A percentile compares a stretch with the other conserved stretches of the same genome.
Evolutionary conservation across 2,113 vertebrate species (phyloP).

Genomic region (Mustelus asterias): DNA sequence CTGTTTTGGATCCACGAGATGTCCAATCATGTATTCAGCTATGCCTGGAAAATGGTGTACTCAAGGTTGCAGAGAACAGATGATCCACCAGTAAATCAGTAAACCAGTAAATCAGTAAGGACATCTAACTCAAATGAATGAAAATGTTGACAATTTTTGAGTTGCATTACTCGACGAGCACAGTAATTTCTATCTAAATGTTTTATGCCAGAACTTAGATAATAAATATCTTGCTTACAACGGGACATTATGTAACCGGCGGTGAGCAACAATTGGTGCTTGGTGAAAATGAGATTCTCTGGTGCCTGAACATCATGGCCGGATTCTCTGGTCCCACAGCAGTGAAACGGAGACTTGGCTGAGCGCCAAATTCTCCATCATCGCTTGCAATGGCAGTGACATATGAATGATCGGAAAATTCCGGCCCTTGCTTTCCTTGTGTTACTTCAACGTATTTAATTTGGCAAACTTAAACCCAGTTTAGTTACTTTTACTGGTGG

Average conservation of each 20-base stretch:
- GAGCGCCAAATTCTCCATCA: too few relatives aligned
- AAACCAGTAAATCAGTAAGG: not conserved
- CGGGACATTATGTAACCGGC: not conserved
- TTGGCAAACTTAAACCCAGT: not conserved
- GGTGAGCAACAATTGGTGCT: not conserved
- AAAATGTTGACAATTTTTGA: conserved; percentile 1
- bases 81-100: not conserved
- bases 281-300: not conserved
- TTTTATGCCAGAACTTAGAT: not conserved
- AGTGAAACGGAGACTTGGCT: too few relatives aligned
- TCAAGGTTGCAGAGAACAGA: not conserved
- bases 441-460: not conserved
- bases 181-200: not conserved
- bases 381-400: too few relatives aligned
- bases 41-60: not conserved
- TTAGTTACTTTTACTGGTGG: not conserved
- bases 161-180: not conserved
- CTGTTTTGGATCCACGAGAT: not conserved
- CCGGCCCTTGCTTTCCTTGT: not conserved
- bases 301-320: not conserved
- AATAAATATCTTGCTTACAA: not conserved
- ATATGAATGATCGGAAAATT: too few relatives aligned
- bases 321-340: too few relatives aligned
- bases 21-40: not conserved
- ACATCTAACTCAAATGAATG: not conserved